Evolutionary conservation across 2,888 invertebrate genomes (phyloP).

Genomic region (Bombylius discolor): DNA sequence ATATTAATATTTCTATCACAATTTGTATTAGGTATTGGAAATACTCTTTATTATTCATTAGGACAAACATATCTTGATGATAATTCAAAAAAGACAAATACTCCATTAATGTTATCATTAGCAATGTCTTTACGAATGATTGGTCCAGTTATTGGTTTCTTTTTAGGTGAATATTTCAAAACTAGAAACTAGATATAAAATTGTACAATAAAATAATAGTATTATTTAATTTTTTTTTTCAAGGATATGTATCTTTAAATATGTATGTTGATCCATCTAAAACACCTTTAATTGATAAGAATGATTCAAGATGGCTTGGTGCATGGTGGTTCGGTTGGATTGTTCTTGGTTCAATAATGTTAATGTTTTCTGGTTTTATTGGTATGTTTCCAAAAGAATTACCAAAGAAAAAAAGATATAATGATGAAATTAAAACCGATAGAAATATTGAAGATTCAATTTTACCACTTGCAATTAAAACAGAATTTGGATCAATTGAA

Average conservation of each 20-base stretch:
- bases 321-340: constrained; percentile 68
- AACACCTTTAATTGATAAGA: constrained; percentile 44
- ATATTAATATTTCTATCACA: constrained; percentile 52
- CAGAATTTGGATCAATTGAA: not conserved
- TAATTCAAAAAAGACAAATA: constrained; percentile 50
- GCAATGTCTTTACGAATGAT: constrained; percentile 34
- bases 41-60: constrained; percentile 50
- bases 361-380: constrained; percentile 46
- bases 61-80: constrained; percentile 58
- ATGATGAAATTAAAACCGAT: not conserved
- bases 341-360: constrained; percentile 40
- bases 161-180: constrained; percentile 32
- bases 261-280: constrained; percentile 46
- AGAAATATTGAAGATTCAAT: not conserved
- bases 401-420: constrained; percentile 20
- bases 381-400: constrained; percentile 47
- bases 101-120: constrained; percentile 44
- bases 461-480: not conserved
- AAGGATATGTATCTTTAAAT: constrained; percentile 37
- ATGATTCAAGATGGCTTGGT: constrained; percentile 55
- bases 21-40: constrained; percentile 54
- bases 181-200: not conserved
- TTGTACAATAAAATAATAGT: too few species aligned
- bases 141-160: constrained; percentile 46
- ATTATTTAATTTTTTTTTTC: not conserved